Evolutionary conservation across 37 sponge, comb jelly and placozoan species (phyloP), one percentile per base, ranked within the genome.

Genomic region (Oscarella lobularis): DNA sequence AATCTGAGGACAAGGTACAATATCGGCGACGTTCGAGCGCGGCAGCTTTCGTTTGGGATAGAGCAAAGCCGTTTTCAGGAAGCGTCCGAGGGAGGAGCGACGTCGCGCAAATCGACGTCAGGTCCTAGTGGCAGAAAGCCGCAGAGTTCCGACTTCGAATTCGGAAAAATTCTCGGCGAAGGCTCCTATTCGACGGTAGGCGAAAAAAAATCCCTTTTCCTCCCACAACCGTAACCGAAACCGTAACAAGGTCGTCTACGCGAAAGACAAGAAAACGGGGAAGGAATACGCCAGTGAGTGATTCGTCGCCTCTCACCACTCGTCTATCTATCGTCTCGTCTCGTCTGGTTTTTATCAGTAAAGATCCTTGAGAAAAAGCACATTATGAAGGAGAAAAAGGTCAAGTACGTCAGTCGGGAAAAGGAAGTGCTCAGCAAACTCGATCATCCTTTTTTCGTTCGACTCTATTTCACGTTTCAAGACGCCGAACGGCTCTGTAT

Each of bases 401-500:
- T 95, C 2, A 84, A 77, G 67, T 87, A 90, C 36, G 96, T 95
- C 6, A 88, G 85, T 37, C 78, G 92, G 36, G 96, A 95, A 87
- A 95, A 87, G 37, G 96, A 95, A 2, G 88, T 95, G 0, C 74
- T 95, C 38, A 67, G 84, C 31, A 33, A 39, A 38, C 38, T 95
- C 31, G 68, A 87, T 39, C 96, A 95, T 48, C 96, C 96, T 3
- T 85, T 95, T 70, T 95, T 95, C 68, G 87, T 95, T 38, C 83
- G 80, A 39, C 85, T 95, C 66, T 95, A 85, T 72, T 95, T 95
- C 85, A 90, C 96, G n/a, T 95, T 95, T 54, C 96, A 95, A 83
- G 96, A 95, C 74, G 78, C 79, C 67, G 92, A 95, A 30, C 76
- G 84, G 34, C 87, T 95, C 66, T 95, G 93, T 92, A 92, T 88